Base-by-base conservation (phyloP, 2,113 vertebrate genomes). In the Loxodonta africana region DNA sequence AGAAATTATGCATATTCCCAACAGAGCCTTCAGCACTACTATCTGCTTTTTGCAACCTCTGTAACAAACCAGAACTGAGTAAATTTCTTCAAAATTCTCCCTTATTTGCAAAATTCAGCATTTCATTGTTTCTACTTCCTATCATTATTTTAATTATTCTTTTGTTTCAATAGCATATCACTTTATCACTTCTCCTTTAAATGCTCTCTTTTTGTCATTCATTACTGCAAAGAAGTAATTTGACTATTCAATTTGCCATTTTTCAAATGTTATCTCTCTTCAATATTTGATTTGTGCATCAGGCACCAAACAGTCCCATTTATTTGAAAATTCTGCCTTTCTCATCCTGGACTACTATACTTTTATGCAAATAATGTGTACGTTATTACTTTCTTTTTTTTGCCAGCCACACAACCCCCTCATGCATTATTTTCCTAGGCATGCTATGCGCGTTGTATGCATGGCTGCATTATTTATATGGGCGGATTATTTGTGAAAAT, bases 151-250 rank as follows among this genome's bases (percentile, higher is more conserved):
- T 83, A 84, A 9, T 93, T 83, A 91, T n/a, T 57, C 81, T 96
- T 96, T 88, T 62, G 2, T 65, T 92, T 98, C 69, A 94, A 33
- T 3, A 90, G 28, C 41, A 87, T 46, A 91, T 95, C 77, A 69
- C n/a, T 83, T 48, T 10, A 37, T 73, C 33, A 74, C 25, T 28
- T 30, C 23, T 33, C 77, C n/a, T 62, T 53, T 88, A 83, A 80
- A 33, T 85, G 21, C 21, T 74, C 51, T 76, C 41, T 84, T 88
- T 81, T 97, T 95, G 9, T 96, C 46, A 80, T 26, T 78, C 78
- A 96, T 83, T 92, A 96, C 53, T 26, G 53, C 33, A 65, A 82
- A 96, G 44, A 73, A 73, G 57, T 62, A 93, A 46, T 94, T 94
- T 89, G 15, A 93, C 44, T 71, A 51, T 74, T 91, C 95, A 5